Percentiles rank a stretch among this genome's conserved stretches.
phyloP scores from a whole-genome alignment of 2,888 invertebrate species.

The Himalopsyche anomala region DNA sequence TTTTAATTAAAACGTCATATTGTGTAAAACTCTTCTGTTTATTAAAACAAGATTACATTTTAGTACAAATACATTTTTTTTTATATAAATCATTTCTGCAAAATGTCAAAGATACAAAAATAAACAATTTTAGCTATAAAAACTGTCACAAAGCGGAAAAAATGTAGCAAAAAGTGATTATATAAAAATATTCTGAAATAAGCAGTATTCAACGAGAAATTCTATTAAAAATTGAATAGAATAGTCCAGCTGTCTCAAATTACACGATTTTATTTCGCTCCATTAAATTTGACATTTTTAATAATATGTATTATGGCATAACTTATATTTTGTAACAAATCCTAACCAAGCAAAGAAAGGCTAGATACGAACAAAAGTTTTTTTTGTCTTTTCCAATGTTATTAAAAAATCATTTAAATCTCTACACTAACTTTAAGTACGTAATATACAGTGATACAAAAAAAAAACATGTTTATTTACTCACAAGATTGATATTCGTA shows the following conservation, averaged over 20 bases:
- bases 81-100: constrained; percentile 28
- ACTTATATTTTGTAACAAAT: constrained; percentile 27
- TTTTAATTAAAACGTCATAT: neutral
- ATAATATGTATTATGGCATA: constrained; percentile 34
- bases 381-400: constrained; percentile 30
- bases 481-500: neutral
- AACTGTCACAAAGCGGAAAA: constrained; percentile 13
- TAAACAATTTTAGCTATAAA: neutral
- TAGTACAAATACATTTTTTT: constrained; percentile 27
- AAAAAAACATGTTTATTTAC: constrained; percentile 50
- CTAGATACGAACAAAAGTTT: constrained; percentile 28
- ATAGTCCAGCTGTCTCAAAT: neutral
- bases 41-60: constrained; percentile 18
- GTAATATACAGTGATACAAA: constrained; percentile 39
- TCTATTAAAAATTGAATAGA: neutral
- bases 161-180: constrained; percentile 11
- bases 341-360: constrained; percentile 13
- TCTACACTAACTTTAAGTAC: constrained; percentile 9
- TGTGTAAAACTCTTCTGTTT: neutral
- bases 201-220: neutral
- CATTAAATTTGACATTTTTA: constrained; percentile 13
- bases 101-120: constrained; percentile 20
- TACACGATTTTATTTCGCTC: neutral
- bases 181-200: constrained; percentile 20
- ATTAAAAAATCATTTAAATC: constrained; percentile 5